Conservation (phyloP, 2,888 invertebrate species). For the Andrena chrysosceles region DNA sequence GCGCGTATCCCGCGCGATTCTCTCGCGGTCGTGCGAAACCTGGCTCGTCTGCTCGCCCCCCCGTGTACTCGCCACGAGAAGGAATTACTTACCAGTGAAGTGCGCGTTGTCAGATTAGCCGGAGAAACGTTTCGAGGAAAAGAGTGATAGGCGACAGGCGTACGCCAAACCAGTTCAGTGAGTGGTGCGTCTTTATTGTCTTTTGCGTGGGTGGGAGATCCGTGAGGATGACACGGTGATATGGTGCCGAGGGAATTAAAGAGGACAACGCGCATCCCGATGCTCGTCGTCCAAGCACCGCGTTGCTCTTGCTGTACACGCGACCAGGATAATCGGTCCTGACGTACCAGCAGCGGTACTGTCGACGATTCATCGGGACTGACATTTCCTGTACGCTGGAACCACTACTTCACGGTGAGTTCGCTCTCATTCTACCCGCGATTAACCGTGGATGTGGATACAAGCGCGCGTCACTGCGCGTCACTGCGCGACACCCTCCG, state of each 20-base stretch:
- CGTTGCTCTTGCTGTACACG: slow-evolving; percentile 30
- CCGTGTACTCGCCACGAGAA: slow-evolving; percentile 20
- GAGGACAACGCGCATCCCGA: slow-evolving; percentile 66
- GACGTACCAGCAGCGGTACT: slow-evolving; percentile 56
- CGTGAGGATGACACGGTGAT: slow-evolving; percentile 73
- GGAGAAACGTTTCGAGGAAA: slow-evolving; percentile 29
- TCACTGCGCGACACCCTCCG: background rate
- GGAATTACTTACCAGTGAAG: slow-evolving; percentile 43
- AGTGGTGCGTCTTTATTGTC: slow-evolving; percentile 57
- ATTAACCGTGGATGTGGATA: background rate
- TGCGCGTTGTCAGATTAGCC: background rate
- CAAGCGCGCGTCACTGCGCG: background rate
- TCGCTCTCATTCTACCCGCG: slow-evolving; percentile 32
- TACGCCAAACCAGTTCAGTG: slow-evolving; percentile 58
- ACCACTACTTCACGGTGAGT: slow-evolving; percentile 83
- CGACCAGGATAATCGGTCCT: slow-evolving; percentile 59
- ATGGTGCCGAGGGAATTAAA: slow-evolving; percentile 72
- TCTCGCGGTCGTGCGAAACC: background rate
- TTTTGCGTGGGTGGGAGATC: slow-evolving; percentile 54
- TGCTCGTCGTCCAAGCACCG: slow-evolving; percentile 66
- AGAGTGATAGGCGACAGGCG: slow-evolving; percentile 52
- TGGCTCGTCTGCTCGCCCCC: background rate
- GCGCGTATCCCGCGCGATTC: slow-evolving; percentile 8
- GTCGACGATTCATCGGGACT: slow-evolving; percentile 67
- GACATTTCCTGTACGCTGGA: slow-evolving; percentile 79